Percentiles rank a stretch among this genome's conserved stretches.
Conservation (phyloP, 2,888 invertebrate genomes). For the Cephus rjabovi region DNA sequence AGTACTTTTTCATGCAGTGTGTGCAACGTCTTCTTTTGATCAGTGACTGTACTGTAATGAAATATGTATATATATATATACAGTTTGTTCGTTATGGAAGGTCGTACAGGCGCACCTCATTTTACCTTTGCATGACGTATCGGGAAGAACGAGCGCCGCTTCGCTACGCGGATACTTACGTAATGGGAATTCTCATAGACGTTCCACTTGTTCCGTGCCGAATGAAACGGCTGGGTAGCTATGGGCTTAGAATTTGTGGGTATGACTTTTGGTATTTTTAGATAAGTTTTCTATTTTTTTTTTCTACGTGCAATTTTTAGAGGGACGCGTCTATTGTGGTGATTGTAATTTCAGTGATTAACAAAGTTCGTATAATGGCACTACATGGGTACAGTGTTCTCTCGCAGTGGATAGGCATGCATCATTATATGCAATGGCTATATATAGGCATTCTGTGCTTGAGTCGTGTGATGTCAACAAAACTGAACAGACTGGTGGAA, state of each 20-base stretch:
- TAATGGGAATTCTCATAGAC: neutral
- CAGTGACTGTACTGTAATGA: neutral
- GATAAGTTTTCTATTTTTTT: neutral
- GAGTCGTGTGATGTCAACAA: neutral
- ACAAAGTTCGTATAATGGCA: neutral
- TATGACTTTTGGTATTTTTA: neutral
- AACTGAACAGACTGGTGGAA: neutral
- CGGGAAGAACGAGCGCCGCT: neutral
- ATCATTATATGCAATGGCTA: neutral
- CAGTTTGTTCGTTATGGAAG: neutral
- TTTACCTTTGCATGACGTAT: neutral
- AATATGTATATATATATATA: neutral
- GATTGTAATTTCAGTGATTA: neutral
- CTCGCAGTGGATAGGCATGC: neutral
- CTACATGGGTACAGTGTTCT: neutral
- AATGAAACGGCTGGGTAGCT: neutral
- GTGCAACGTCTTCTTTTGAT: neutral
- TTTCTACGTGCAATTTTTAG: neutral
- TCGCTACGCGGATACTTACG: neutral
- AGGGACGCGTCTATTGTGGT: no score
- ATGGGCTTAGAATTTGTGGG: neutral
- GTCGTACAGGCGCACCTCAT: conserved; percentile 4
- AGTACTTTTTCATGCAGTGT: neutral
- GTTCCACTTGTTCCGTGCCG: neutral
- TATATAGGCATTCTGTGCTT: neutral